Conservation (phyloP, 2,797 vertebrate species). For the Falco concolor region DNA sequence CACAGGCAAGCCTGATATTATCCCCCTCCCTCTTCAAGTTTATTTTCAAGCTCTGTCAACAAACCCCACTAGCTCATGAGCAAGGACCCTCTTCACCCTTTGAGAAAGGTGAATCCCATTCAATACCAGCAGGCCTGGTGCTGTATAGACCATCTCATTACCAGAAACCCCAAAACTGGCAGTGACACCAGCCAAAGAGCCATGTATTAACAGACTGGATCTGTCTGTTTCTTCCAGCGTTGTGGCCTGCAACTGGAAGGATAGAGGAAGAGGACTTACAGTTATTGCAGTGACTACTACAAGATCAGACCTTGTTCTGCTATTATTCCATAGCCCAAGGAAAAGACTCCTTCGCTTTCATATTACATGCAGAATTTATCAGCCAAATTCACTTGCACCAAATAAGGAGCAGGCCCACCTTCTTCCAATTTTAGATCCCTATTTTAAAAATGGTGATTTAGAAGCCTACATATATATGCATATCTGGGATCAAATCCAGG, state of each 20-base stretch:
- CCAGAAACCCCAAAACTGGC: neutral
- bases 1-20: neutral
- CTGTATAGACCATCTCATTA: neutral
- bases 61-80: accelerated
- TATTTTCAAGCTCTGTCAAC: neutral
- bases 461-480: neutral
- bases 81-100: neutral
- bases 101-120: neutral
- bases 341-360: neutral
- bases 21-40: neutral
- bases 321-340: neutral
- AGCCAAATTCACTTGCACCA: neutral
- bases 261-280: neutral
- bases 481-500: neutral
- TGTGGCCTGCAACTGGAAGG: neutral
- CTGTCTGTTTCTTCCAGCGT: neutral
- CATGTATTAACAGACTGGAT: neutral
- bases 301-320: neutral
- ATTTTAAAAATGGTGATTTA: neutral
- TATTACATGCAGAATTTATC: neutral
- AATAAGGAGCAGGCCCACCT: neutral
- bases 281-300: neutral
- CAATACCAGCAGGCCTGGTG: neutral
- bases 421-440: neutral
- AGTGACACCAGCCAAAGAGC: neutral